These are phyloP conservation scores for Diarsia brunnea DNA, from an alignment of 2,888 invertebrate species.

Conservation along the genomic window DNA sequence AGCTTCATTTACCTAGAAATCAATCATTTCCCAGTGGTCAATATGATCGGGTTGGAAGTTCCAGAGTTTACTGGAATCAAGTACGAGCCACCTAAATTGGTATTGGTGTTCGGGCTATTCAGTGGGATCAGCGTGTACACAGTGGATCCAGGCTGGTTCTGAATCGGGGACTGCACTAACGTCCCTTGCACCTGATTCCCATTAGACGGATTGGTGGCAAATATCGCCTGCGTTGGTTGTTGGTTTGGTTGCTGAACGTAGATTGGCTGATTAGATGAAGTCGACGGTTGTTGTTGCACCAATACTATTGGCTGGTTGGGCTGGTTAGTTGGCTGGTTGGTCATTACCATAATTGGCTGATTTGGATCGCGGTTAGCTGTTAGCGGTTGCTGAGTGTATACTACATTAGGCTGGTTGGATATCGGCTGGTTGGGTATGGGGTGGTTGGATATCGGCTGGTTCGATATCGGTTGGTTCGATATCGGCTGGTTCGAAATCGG, in stretches of 20 bases:
- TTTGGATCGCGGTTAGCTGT: constrained; percentile 46
- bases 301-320: constrained; percentile 56
- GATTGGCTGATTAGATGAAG: constrained; percentile 50
- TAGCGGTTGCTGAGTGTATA: constrained; percentile 51
- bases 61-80: constrained; percentile 51
- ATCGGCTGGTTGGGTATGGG: constrained; percentile 21
- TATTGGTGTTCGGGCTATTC: constrained; percentile 56
- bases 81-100: constrained; percentile 42
- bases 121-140: constrained; percentile 72
- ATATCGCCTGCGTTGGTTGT: constrained; percentile 42
- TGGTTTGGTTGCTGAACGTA: constrained; percentile 53
- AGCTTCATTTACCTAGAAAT: not conserved
- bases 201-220: constrained; percentile 45
- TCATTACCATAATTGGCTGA: constrained; percentile 52
- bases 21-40: constrained; percentile 29
- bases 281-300: constrained; percentile 60
- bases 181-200: constrained; percentile 48
- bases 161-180: constrained; percentile 44
- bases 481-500: constrained; percentile 42
- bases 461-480: constrained; percentile 22
- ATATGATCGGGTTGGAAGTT: constrained; percentile 42
- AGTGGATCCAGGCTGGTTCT: constrained; percentile 59
- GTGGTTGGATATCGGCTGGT: constrained; percentile 35
- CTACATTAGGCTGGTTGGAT: constrained; percentile 28
- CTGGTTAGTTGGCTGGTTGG: constrained; percentile 48